Percentiles rank a stretch among this genome's conserved stretches.
phyloP scores from a whole-genome alignment of 2,113 vertebrate genomes.

The Struthio camelus region DNA sequence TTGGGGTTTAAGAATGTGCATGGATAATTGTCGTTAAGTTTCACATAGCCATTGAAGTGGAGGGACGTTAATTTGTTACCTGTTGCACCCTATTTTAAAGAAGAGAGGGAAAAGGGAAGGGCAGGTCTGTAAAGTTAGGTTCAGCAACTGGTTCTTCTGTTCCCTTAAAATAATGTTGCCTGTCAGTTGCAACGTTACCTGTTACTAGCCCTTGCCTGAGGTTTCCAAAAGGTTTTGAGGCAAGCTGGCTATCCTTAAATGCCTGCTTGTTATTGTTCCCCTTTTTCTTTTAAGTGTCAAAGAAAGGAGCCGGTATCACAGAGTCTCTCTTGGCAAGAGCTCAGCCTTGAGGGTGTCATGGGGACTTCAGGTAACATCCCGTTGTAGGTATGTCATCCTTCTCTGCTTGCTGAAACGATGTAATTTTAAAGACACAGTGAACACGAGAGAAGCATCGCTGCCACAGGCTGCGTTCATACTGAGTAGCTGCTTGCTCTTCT shows the following conservation, averaged over 20 bases:
- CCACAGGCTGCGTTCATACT: accelerated
- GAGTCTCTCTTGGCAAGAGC: not conserved
- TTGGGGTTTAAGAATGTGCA: not conserved
- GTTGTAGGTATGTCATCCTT: not conserved
- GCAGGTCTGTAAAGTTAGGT: not conserved
- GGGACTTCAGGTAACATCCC: not conserved
- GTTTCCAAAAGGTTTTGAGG: not conserved
- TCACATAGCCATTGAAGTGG: not conserved
- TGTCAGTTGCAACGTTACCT: not conserved
- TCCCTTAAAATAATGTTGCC: not conserved
- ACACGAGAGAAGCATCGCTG: accelerated
- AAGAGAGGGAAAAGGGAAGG: not conserved
- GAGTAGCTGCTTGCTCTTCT: not conserved
- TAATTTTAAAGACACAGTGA: not conserved
- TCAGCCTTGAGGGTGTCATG: not conserved
- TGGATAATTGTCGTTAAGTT: not conserved
- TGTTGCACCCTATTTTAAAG: not conserved
- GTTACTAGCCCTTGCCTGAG: not conserved
- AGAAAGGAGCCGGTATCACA: not conserved
- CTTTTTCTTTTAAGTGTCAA: not conserved
- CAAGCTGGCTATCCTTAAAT: not conserved
- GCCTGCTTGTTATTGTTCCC: not conserved
- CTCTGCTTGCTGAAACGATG: not conserved
- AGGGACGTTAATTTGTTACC: not conserved
- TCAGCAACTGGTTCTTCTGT: not conserved